These are phyloP conservation scores for Cynaeus angustus DNA, from an alignment of 2,888 invertebrate species.

Conservation along the genomic window DNA sequence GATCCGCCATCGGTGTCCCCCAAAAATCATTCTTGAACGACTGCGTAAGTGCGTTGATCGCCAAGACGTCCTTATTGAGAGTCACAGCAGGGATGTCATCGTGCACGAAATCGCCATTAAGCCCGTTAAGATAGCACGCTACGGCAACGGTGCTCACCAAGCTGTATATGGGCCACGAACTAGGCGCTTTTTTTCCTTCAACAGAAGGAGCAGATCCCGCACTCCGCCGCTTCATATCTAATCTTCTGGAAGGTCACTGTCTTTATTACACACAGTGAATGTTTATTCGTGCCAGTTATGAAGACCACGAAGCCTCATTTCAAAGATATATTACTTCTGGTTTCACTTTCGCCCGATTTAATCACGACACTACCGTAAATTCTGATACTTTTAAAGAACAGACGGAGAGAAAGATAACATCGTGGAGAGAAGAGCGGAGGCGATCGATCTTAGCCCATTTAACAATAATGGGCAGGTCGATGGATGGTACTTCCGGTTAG, in stretches of 20 bases:
- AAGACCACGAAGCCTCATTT: conserved; percentile 48
- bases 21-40: conserved; percentile 89
- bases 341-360: conserved; percentile 55
- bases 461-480: background rate
- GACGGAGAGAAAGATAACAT: background rate
- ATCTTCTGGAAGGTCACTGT: conserved; percentile 53
- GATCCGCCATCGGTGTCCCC: conserved; percentile 91
- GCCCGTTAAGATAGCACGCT: conserved; percentile 82
- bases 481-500: background rate
- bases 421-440: conserved; percentile 7
- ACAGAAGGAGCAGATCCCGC: conserved; percentile 30
- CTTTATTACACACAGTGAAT: conserved; percentile 54
- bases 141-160: conserved; percentile 80
- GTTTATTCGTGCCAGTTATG: conserved; percentile 55
- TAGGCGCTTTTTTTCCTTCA: conserved; percentile 67
- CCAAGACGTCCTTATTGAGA: conserved; percentile 86
- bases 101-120: conserved; percentile 89
- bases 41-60: conserved; percentile 76
- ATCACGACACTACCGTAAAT: conserved; percentile 53
- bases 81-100: conserved; percentile 91
- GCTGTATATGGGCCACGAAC: conserved; percentile 77
- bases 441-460: background rate
- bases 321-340: conserved; percentile 53
- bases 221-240: conserved; percentile 72
- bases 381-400: conserved; percentile 52